phyloP scores from a whole-genome alignment of 2,113 vertebrate species.

The Madoqua kirkii region DNA sequence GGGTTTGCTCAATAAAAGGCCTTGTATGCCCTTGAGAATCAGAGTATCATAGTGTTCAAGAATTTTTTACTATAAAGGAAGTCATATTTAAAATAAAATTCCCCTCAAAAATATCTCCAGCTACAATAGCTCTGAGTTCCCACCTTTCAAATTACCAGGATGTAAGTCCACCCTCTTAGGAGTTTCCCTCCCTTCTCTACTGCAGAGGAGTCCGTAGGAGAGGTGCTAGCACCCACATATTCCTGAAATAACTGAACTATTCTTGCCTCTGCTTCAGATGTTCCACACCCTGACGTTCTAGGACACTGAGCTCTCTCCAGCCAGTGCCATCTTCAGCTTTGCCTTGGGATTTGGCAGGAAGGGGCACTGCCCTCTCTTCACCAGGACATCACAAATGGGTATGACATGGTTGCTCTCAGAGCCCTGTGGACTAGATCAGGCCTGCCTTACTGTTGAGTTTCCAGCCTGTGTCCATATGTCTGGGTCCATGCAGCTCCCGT shows the following conservation, averaged over 20 bases:
- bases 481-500: neutral
- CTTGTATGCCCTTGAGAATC: neutral
- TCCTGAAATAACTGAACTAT: conserved; percentile 17
- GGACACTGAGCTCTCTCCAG: neutral
- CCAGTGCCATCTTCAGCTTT: neutral
- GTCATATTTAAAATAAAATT: conserved; percentile 40
- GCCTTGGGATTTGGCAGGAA: neutral
- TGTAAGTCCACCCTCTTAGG: neutral
- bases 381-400: neutral
- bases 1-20: neutral
- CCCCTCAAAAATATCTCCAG: neutral
- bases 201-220: neutral
- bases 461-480: neutral
- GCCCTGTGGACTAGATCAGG: neutral
- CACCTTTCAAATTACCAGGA: neutral
- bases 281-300: neutral
- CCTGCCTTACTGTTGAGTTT: neutral
- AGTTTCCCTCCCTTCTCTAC: neutral
- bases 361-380: neutral
- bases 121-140: neutral
- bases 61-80: conserved; percentile 22
- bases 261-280: neutral
- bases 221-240: neutral
- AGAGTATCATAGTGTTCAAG: neutral
- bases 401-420: neutral